A percentile compares a stretch with the other conserved stretches of the same genome.
Conservation (phyloP, 1,140 invertebrate genomes). For the Alviniconcha marisindica region DNA sequence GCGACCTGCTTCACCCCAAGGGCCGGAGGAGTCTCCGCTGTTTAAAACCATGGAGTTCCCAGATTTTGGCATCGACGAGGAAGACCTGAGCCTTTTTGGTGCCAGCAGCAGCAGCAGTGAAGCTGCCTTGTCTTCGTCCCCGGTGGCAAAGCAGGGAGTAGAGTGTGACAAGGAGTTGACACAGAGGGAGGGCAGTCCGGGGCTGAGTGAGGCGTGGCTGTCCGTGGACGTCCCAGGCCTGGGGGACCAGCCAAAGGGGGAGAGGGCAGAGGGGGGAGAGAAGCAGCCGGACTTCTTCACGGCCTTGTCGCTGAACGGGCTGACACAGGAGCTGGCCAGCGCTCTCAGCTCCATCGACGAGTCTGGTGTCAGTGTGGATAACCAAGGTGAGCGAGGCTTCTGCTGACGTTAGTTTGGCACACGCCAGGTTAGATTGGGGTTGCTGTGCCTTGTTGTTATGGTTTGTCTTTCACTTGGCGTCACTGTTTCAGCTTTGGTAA, state of each 20-base stretch:
- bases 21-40: neutral
- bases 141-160: neutral
- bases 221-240: constrained; percentile 52
- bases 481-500: too few relatives aligned
- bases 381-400: neutral
- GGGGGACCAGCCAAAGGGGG: constrained; percentile 14
- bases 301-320: constrained; percentile 69
- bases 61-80: constrained; percentile 27
- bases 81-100: constrained; percentile 29
- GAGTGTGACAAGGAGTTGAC: neutral
- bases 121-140: neutral
- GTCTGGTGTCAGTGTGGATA: neutral
- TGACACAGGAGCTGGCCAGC: constrained; percentile 71
- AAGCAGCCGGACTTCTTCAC: constrained; percentile 70
- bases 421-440: neutral
- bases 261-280: constrained; percentile 32
- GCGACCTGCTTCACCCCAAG: neutral
- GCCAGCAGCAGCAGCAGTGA: neutral
- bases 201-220: constrained; percentile 53
- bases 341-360: constrained; percentile 49
- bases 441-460: neutral
- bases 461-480: neutral
- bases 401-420: neutral
- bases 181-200: constrained; percentile 27
- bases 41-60: constrained; percentile 23